Conservation (phyloP, 1,140 invertebrate species). For the Diorhabda sublineata region DNA sequence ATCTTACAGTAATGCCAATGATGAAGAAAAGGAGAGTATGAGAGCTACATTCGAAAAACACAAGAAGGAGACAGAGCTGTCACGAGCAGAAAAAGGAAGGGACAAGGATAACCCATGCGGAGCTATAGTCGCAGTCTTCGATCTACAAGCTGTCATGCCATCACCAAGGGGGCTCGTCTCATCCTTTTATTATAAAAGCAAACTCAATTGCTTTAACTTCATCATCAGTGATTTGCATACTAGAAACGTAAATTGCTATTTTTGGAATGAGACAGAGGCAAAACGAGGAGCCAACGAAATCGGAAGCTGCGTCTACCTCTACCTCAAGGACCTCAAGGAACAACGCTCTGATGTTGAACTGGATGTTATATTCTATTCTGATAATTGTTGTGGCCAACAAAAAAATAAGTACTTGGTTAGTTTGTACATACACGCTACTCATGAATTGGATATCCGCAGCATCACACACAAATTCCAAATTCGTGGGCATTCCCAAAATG, state of each 20-base stretch:
- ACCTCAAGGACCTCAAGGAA: slow-evolving; percentile 25
- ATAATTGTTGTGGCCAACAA: slow-evolving; percentile 46
- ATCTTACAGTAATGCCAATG: slow-evolving; percentile 14
- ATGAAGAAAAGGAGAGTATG: slow-evolving; percentile 11
- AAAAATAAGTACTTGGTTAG: slow-evolving; percentile 43
- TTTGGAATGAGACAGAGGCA: slow-evolving; percentile 35
- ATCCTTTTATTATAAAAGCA: slow-evolving; percentile 43
- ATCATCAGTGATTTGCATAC: slow-evolving; percentile 36
- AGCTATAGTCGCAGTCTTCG: slow-evolving; percentile 39
- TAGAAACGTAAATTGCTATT: slow-evolving; percentile 35
- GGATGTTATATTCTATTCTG: slow-evolving; percentile 41
- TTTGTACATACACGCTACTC: slow-evolving; percentile 40
- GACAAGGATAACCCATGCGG: slow-evolving; percentile 13
- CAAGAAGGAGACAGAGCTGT: slow-evolving; percentile 11
- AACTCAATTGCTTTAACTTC: slow-evolving; percentile 41
- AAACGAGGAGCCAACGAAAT: slow-evolving; percentile 39
- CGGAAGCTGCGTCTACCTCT: slow-evolving; percentile 36
- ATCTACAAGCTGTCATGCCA: slow-evolving; percentile 44
- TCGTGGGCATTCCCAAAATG: slow-evolving; percentile 6
- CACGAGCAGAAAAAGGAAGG: slow-evolving; percentile 11
- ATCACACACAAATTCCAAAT: slow-evolving; percentile 15
- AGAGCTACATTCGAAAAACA: slow-evolving; percentile 16
- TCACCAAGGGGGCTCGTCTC: slow-evolving; percentile 40
- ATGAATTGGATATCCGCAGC: slow-evolving; percentile 22
- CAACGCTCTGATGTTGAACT: slow-evolving; percentile 7